Evolutionary conservation across 2,888 invertebrate species (phyloP), one percentile per base, ranked within the genome.

Genomic region (Metellina segmentata): DNA sequence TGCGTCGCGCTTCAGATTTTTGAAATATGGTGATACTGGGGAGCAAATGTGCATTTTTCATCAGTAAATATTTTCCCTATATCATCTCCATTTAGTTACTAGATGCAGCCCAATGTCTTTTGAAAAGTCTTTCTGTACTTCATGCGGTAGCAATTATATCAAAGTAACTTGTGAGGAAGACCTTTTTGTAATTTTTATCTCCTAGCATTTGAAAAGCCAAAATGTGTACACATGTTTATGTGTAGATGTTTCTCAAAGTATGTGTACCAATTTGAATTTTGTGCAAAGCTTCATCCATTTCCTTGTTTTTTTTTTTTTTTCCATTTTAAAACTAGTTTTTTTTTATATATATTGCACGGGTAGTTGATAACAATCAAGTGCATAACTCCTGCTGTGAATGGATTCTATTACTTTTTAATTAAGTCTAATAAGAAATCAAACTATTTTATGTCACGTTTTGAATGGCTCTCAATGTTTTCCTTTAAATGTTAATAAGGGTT

Each of bases 61-160:
- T 61, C 9, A 9, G 9, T 11, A 61, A 11, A 61, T 61, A 61
- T 61, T 61, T 61, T 61, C 13, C 11, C 16, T 16, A 61, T 61
- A 16, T 61, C 61, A 61, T 61, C 61, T 61, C 61, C 61, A 61
- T 61, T 61, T 61, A 61, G 61, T 61, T 61, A 61, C 9, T 61
- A 61, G 61, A 16, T 61, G 61, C 61, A 61, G 61, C 61, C 61
- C 9, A 61, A 61, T 61, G 61, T 61, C 9, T 61, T 61, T 61
- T 61, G 11, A 61, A 34, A 61, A 61, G 61, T 61, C 61, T 61
- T 75, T 75, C 20, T 75, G 75, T 75, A 74, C 74, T 75, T 74
- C 53, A 75, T n/a, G 13, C 61, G 74, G 74, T 85, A 85, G 85
- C 85, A 85, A 85, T 20, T 75, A 52, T 75, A 74, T 85, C 85